Conservation (phyloP, 1,140 invertebrate species). For the Calliphora vicina region DNA sequence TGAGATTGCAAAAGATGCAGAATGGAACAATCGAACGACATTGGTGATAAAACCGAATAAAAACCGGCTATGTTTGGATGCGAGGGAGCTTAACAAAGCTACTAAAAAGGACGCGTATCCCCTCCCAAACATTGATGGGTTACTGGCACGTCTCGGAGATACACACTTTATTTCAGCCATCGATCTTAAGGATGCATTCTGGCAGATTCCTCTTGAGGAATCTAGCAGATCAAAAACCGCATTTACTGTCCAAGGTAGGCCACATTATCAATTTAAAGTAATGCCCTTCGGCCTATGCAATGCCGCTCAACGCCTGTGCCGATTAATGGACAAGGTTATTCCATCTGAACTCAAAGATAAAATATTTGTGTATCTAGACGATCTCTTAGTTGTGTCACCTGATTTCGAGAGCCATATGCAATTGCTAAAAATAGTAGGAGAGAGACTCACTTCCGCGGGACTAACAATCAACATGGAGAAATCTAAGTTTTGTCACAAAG, state of each 20-base stretch:
- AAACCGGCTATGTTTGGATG: too few species aligned
- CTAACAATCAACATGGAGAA: slow-evolving; percentile 36
- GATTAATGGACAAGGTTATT: slow-evolving; percentile 31
- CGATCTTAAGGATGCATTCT: too few species aligned
- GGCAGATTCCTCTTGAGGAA: too few species aligned
- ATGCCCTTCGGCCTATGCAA: slow-evolving; percentile 37
- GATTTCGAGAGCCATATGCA: slow-evolving; percentile 8
- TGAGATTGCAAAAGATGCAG: too few species aligned
- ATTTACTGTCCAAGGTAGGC: not conserved
- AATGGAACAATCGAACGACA: too few species aligned
- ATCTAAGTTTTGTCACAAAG: slow-evolving; percentile 60
- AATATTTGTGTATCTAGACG: not conserved
- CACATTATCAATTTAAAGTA: not conserved
- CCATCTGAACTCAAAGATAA: not conserved
- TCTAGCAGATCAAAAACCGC: not conserved
- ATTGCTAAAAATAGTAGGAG: slow-evolving; percentile 19
- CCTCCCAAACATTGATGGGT: too few species aligned
- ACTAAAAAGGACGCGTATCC: too few species aligned
- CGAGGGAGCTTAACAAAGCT: too few species aligned
- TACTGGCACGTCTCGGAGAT: too few species aligned
- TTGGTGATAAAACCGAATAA: too few species aligned
- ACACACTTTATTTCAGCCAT: too few species aligned
- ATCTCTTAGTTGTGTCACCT: not conserved
- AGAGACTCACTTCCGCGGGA: not conserved
- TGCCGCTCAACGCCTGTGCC: slow-evolving; percentile 22